Conservation (phyloP, 2,888 invertebrate species). For the Baccha elongata region DNA sequence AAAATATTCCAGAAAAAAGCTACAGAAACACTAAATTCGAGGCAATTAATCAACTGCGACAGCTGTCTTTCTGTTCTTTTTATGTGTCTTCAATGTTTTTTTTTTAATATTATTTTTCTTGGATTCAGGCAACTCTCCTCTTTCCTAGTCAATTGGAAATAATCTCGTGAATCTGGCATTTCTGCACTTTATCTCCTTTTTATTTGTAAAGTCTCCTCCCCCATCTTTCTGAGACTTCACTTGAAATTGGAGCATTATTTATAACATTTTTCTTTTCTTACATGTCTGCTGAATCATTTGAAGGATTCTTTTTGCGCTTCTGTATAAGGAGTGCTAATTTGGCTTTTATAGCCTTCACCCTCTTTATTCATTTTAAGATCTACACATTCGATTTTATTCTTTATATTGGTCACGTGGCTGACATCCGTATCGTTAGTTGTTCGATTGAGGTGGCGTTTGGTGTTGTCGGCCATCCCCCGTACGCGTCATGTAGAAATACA, state of each 20-base stretch:
- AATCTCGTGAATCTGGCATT: constrained; percentile 62
- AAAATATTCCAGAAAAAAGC: constrained; percentile 20
- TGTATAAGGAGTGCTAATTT: constrained; percentile 55
- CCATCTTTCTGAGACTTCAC: background rate
- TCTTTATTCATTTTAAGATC: background rate
- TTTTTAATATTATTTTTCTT: background rate
- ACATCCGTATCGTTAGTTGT: background rate
- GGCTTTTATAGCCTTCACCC: constrained; percentile 30
- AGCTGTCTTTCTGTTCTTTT: constrained; percentile 68
- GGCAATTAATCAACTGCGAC: constrained; percentile 71
- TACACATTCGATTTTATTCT: background rate
- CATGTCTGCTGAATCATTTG: constrained; percentile 4
- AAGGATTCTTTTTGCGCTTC: constrained; percentile 5
- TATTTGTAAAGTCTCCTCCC: background rate
- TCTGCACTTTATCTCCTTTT: constrained; percentile 47
- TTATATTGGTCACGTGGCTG: constrained; percentile 52
- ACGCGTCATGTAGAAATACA: background rate
- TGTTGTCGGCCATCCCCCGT: background rate
- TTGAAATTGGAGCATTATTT: constrained; percentile 61
- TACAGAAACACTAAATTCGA: constrained; percentile 44
- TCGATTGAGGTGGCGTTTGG: no score
- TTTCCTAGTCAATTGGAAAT: constrained; percentile 42
- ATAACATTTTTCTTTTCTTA: constrained; percentile 42
- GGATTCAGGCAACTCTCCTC: constrained; percentile 7
- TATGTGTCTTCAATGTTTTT: constrained; percentile 44